These are phyloP conservation scores for Gallinago paraguaiae DNA, from an alignment of 2,113 vertebrate genomes.

Conservation along the genomic window DNA sequence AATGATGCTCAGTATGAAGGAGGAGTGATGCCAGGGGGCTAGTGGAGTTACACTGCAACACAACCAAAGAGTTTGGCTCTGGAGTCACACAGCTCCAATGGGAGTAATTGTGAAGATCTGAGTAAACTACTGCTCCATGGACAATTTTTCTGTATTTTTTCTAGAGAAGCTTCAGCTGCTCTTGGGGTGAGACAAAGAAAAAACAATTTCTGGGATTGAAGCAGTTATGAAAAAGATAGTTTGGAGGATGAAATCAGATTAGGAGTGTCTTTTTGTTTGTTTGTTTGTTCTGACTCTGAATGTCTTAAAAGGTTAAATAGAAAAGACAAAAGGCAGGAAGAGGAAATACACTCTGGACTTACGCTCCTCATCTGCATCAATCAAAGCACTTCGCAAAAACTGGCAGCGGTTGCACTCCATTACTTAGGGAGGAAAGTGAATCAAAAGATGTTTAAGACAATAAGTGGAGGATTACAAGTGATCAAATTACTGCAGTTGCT, in stretches of 20 bases:
- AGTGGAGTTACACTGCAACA: fast-evolving
- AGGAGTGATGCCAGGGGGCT: neutral
- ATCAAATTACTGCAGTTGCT: neutral
- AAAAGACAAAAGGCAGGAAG: neutral
- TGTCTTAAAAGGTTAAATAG: neutral
- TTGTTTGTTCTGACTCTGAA: neutral
- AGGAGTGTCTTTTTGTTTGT: neutral
- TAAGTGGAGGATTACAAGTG: neutral
- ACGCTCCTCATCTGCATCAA: neutral
- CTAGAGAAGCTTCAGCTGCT: neutral
- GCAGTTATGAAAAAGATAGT: neutral
- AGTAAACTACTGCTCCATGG: neutral
- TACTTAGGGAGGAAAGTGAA: neutral
- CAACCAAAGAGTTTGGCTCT: neutral
- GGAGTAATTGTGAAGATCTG: neutral
- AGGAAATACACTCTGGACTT: neutral
- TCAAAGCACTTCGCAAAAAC: neutral
- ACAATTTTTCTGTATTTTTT: neutral
- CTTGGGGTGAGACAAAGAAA: neutral
- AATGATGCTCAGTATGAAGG: neutral
- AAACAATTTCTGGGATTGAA: neutral
- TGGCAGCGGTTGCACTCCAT: neutral
- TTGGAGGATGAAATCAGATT: neutral
- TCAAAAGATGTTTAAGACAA: neutral
- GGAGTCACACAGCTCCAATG: neutral